Conservation (phyloP, 23 tunicate genomes). For the Trididemnum miniatum region DNA sequence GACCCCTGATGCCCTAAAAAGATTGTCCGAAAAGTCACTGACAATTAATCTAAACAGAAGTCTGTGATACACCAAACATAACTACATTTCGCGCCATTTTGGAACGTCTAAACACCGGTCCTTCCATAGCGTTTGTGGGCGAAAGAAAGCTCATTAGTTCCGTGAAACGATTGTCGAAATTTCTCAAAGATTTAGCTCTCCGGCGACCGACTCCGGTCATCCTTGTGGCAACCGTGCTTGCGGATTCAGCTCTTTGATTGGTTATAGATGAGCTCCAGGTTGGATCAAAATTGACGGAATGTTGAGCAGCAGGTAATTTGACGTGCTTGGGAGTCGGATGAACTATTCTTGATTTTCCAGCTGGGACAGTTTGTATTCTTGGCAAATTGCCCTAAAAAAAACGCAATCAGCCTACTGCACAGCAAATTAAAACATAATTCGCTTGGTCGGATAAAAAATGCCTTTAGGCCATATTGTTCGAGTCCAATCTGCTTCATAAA, state of each 20-base stretch:
- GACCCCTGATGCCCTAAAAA: too few relatives aligned
- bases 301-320: neutral
- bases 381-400: constrained; percentile 38
- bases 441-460: too few relatives aligned
- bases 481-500: too few relatives aligned
- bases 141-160: constrained; percentile 43
- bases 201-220: constrained; percentile 23
- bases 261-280: neutral
- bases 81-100: constrained; percentile 4
- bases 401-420: too few relatives aligned
- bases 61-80: constrained; percentile 35
- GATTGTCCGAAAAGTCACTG: too few relatives aligned
- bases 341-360: neutral
- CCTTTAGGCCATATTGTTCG: too few relatives aligned
- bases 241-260: constrained; percentile 51
- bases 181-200: neutral
- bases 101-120: constrained; percentile 24
- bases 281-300: neutral
- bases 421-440: too few relatives aligned
- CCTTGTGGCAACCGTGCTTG: constrained; percentile 55
- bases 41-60: neutral
- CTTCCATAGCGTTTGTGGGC: constrained; percentile 44
- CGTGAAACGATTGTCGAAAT: constrained; percentile 53
- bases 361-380: constrained; percentile 53
- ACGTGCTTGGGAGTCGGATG: neutral